Percentiles rank a stretch among this genome's conserved stretches.
Conservation (phyloP, 2,888 invertebrate genomes). For the Mantis religiosa region DNA sequence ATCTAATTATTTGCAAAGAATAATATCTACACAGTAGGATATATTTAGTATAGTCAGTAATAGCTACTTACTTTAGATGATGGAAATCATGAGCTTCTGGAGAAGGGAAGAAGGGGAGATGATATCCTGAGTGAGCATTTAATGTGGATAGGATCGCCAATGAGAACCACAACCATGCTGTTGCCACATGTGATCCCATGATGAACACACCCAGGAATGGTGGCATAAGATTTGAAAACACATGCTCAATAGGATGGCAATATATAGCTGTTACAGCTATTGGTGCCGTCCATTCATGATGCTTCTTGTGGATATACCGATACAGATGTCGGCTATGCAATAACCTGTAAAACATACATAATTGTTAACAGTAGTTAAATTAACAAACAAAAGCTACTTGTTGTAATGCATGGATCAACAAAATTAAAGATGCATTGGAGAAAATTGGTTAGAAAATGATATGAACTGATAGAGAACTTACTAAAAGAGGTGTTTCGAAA, state of each 20-base stretch:
- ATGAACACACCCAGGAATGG: slow-evolving; percentile 69
- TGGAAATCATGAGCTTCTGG: slow-evolving; percentile 86
- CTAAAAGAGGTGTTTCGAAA: too few species aligned
- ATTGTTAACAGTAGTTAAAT: too few species aligned
- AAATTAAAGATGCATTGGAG: too few species aligned
- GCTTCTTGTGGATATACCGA: slow-evolving; percentile 77
- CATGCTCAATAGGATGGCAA: slow-evolving; percentile 73
- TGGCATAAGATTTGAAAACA: slow-evolving; percentile 73
- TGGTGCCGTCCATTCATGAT: slow-evolving; percentile 86
- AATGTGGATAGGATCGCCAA: slow-evolving; percentile 73
- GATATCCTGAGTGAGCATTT: slow-evolving; percentile 81
- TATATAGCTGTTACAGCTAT: slow-evolving; percentile 78
- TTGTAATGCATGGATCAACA: too few species aligned
- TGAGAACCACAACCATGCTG: slow-evolving; percentile 74
- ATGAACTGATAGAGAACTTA: too few species aligned
- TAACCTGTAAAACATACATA: slow-evolving; percentile 49
- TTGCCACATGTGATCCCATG: slow-evolving; percentile 72
- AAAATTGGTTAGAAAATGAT: too few species aligned
- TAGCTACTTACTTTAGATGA: slow-evolving; percentile 66
- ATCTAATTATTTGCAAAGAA: too few species aligned
- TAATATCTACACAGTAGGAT: too few species aligned
- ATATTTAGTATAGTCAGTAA: neutral
- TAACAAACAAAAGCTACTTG: too few species aligned
- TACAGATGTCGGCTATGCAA: slow-evolving; percentile 71
- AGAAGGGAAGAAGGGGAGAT: slow-evolving; percentile 78